phyloP scores from a whole-genome alignment of 2,113 vertebrate genomes.

The Microtus ochrogaster region DNA sequence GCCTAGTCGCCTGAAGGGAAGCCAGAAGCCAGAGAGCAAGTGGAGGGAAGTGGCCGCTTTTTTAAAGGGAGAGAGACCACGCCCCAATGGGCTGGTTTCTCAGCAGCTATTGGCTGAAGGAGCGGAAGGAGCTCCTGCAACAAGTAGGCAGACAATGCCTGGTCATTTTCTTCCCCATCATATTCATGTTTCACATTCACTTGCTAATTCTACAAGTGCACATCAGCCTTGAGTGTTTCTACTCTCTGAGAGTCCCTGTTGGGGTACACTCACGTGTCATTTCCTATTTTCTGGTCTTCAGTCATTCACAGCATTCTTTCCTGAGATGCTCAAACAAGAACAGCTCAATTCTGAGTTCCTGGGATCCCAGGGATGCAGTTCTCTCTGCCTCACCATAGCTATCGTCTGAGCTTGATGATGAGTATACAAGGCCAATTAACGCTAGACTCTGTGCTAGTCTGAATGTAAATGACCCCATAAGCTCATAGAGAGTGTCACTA shows the following conservation, averaged over 20 bases:
- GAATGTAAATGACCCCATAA: background rate
- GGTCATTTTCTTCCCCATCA: background rate
- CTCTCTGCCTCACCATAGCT: background rate
- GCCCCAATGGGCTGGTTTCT: no score
- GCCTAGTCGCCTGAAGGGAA: no score
- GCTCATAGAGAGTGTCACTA: background rate
- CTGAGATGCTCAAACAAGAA: background rate
- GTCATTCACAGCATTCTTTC: background rate
- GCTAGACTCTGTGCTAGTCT: background rate
- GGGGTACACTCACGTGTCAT: background rate
- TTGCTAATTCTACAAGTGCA: constrained; percentile 48
- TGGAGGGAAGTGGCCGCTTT: no score
- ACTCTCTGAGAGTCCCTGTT: background rate
- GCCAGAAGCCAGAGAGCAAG: no score
- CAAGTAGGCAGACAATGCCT: background rate
- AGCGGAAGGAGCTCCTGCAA: no score
- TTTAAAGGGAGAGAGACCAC: no score
- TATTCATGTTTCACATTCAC: background rate
- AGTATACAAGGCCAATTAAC: background rate
- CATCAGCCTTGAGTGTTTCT: background rate
- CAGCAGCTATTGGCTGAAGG: no score
- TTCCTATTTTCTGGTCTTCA: constrained; percentile 17
- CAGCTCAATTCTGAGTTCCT: constrained; percentile 38
- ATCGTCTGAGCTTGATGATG: background rate
- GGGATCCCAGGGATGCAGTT: background rate